Evolutionary conservation across 1,140 invertebrate species (phyloP).

Genomic region (Rhysida immarginata): DNA sequence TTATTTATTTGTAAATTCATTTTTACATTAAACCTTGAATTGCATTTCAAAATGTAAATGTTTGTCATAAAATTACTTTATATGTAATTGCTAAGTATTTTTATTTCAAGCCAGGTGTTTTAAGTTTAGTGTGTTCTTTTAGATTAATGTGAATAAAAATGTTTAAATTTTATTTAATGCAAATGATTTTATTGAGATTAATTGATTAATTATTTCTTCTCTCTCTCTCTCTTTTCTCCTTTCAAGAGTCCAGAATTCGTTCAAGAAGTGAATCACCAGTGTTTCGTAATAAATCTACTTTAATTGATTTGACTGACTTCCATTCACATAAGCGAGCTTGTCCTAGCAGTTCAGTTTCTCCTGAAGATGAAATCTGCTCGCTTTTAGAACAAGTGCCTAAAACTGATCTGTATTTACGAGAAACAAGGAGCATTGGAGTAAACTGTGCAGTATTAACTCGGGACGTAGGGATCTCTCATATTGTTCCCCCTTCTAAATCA

Average conservation of each 20-base stretch:
- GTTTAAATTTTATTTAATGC: too few relatives aligned
- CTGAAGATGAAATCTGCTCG: neutral
- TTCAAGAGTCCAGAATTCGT: neutral
- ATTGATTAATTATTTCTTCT: too few relatives aligned
- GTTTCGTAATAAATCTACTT: neutral
- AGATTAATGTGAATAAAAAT: too few relatives aligned
- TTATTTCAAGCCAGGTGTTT: too few relatives aligned
- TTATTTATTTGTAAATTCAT: too few relatives aligned
- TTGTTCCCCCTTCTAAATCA: slow-evolving; percentile 28
- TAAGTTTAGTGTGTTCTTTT: too few relatives aligned
- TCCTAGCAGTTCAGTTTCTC: neutral
- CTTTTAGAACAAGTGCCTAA: neutral
- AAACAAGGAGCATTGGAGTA: slow-evolving; percentile 43
- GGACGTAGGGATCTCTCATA: slow-evolving; percentile 43
- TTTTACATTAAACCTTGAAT: too few relatives aligned
- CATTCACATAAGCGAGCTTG: slow-evolving; percentile 16
- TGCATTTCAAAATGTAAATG: too few relatives aligned
- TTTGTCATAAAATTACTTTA: too few relatives aligned
- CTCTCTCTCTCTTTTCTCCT: neutral
- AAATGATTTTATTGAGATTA: too few relatives aligned
- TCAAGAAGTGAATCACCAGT: slow-evolving; percentile 3
- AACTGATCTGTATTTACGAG: slow-evolving; percentile 4
- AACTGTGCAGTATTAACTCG: slow-evolving; percentile 47
- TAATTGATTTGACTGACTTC: slow-evolving; percentile 2
- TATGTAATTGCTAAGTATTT: too few relatives aligned